Evolutionary conservation across 2,888 invertebrate species (phyloP).

Genomic region (Drosophila leonis): DNA sequence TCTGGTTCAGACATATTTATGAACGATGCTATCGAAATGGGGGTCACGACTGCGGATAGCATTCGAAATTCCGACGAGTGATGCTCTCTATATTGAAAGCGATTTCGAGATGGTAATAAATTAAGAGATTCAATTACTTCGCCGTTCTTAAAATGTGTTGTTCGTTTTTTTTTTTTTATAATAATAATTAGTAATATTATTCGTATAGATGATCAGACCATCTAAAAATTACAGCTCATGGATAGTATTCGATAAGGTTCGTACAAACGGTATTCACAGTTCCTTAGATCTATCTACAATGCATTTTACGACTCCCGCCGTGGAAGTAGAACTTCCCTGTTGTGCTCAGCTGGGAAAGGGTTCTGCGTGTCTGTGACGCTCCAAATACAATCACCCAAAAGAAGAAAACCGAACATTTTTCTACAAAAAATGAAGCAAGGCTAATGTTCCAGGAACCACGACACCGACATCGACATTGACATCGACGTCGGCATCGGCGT

Average conservation of each 20-base stretch:
- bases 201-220: background rate
- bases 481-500: slow-evolving; percentile 3
- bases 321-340: slow-evolving; percentile 64
- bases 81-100: background rate
- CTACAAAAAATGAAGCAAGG: slow-evolving; percentile 69
- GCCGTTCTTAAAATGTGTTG: background rate
- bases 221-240: background rate
- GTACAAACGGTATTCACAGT: background rate
- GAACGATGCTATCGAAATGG: slow-evolving; percentile 39
- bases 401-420: slow-evolving; percentile 32
- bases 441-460: slow-evolving; percentile 62
- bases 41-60: slow-evolving; percentile 31
- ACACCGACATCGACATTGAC: slow-evolving; percentile 2
- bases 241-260: background rate
- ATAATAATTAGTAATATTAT: background rate
- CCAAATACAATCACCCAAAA: slow-evolving; percentile 67
- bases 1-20: slow-evolving; percentile 60
- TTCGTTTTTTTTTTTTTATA: background rate
- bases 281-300: slow-evolving; percentile 20
- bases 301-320: slow-evolving; percentile 55
- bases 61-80: slow-evolving; percentile 1
- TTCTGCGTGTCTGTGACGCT: slow-evolving; percentile 56
- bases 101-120: background rate
- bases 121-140: background rate
- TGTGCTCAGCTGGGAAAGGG: slow-evolving; percentile 57